phyloP scores from a whole-genome alignment of 1,140 invertebrate genomes.

The Heliothis subflexa region DNA sequence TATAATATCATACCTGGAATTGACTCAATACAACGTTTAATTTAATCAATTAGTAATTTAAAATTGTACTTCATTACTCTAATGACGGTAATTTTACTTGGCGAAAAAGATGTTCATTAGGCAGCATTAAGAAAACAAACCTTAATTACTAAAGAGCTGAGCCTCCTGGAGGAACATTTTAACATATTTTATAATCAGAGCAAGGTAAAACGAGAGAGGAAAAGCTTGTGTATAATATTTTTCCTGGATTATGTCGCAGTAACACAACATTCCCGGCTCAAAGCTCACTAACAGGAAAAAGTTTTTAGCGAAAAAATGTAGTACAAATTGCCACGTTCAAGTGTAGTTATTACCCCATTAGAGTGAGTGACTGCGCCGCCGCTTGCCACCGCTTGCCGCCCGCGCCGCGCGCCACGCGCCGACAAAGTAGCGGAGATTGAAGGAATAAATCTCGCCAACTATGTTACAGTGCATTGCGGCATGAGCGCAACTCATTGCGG shows the following conservation, averaged over 20 bases:
- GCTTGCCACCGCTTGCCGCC: slow-evolving; percentile 35
- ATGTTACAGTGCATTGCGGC: slow-evolving; percentile 55
- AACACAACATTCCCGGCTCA: slow-evolving; percentile 49
- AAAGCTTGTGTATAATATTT: slow-evolving; percentile 48
- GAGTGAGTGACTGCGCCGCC: slow-evolving; percentile 64
- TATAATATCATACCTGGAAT: not conserved
- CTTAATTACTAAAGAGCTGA: slow-evolving; percentile 24
- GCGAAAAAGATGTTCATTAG: slow-evolving; percentile 27
- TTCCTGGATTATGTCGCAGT: slow-evolving; percentile 52
- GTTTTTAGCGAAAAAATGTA: slow-evolving; percentile 69
- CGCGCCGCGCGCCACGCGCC: slow-evolving; percentile 6
- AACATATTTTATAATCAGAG: slow-evolving; percentile 38
- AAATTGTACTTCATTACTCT: slow-evolving; percentile 15
- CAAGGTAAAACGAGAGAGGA: slow-evolving; percentile 14
- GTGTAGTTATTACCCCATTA: slow-evolving; percentile 77
- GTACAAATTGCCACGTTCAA: slow-evolving; percentile 71
- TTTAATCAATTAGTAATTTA: slow-evolving; percentile 12
- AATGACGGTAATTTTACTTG: not conserved
- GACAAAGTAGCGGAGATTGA: slow-evolving; percentile 64
- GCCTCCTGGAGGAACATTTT: slow-evolving; percentile 28
- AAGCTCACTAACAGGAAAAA: slow-evolving; percentile 59
- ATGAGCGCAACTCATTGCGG: slow-evolving; percentile 30
- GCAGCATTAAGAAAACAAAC: slow-evolving; percentile 27
- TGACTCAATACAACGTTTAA: not conserved
- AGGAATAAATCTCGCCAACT: slow-evolving; percentile 66